Evolutionary conservation across 1,140 invertebrate genomes (phyloP), one percentile per base, ranked within the genome.

Genomic region (Apis cerana): DNA sequence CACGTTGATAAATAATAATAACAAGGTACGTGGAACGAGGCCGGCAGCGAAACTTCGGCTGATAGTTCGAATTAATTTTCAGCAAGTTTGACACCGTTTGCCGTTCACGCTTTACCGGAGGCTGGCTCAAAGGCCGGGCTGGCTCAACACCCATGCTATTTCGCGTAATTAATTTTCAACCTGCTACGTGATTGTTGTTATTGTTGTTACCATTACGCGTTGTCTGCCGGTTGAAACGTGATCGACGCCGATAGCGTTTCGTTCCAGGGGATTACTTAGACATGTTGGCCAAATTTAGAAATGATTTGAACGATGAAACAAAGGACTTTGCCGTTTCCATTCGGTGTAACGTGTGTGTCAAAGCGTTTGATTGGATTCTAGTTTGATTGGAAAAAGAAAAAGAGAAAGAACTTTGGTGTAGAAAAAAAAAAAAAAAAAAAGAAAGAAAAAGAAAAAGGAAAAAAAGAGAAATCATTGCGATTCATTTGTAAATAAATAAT

Each of bases 51-150:
- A 82, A 82, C 64, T 76, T 61, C 8, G 43, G 48, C 80, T 54
- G 80, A 82, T 82, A 80, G 79, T 80, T 80, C 12, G 72, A 68
- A 82, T 68, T 75, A 68, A 76, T 68, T 80, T 75, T 68, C 72
- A 48, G 48, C 54, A 76, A 81, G 80, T 81, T 78, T 59, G 76
- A 58, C 76, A 78, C 65, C 65, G 75, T 67, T 80, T 33, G 52
- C 21, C 54, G 75, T 69, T 71, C 48, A 54, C 68, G 68, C 80
- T 81, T 75, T 54, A 68, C 56, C 62, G 23, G 80, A 43, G 11
- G 19, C 43, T 12, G 80, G 56, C 76, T 82, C 64, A 76, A 76
- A 82, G 72, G 72, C 52, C 48, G 17, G 48, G 15, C n/a, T n/a
- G n/a, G 19, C 17, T 11, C 67, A 21, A 48, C 21, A 9, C 33